Conservation (phyloP, 2,797 vertebrate genomes). For the Vireo griseus region DNA sequence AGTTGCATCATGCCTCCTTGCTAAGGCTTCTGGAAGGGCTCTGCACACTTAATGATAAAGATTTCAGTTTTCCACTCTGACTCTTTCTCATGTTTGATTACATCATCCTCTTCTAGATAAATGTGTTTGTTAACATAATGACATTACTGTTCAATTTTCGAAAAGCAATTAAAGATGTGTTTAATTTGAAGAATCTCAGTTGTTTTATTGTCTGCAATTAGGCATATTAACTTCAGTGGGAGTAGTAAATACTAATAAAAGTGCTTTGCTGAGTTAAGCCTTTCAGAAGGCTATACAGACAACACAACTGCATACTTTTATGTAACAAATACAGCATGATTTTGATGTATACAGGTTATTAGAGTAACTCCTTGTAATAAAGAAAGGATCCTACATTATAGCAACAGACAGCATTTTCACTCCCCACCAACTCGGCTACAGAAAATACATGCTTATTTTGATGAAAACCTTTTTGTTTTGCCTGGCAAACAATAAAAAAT, state of each 20-base stretch:
- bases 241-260: conserved; percentile 38
- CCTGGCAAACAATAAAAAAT: background rate
- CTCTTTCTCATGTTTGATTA: conserved; percentile 16
- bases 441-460: background rate
- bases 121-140: conserved; percentile 32
- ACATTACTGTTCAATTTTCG: background rate
- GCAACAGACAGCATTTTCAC: background rate
- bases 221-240: conserved; percentile 7
- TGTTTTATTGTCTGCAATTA: conserved; percentile 38
- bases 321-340: background rate
- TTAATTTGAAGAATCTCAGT: conserved; percentile 32
- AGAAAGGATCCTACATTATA: background rate
- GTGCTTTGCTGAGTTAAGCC: background rate
- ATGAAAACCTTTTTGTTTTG: background rate
- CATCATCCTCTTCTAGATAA: conserved; percentile 7
- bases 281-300: background rate
- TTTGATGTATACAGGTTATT: background rate
- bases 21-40: background rate
- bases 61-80: background rate
- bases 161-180: conserved; percentile 19
- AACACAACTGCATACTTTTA: background rate
- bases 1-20: conserved; percentile 3
- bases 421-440: background rate
- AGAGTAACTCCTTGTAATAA: background rate
- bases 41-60: background rate